A percentile compares a stretch with the other conserved stretches of the same genome.
Conservation (phyloP, 2,797 vertebrate genomes). For the Acropternis orthonyx region DNA sequence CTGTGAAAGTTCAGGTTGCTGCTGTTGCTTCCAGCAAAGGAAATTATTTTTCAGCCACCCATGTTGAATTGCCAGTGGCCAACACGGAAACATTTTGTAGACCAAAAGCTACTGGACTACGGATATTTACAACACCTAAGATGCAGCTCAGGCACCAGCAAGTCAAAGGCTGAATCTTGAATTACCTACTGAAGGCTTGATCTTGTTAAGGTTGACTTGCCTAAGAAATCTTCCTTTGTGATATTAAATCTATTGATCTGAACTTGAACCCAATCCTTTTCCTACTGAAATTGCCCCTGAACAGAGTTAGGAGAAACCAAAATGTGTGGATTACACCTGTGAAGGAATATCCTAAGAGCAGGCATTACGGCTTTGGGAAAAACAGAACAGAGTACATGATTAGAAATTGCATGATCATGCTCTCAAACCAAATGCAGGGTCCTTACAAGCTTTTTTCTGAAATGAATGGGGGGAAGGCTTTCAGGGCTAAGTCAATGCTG, state of each 20-base stretch:
- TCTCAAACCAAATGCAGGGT: not conserved
- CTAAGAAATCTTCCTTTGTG: not conserved
- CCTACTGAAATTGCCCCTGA: not conserved
- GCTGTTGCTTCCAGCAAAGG: conserved; percentile 22
- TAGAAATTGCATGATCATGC: not conserved
- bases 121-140: not conserved
- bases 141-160: not conserved
- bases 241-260: not conserved
- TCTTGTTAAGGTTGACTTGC: not conserved
- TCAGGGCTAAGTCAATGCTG: not conserved
- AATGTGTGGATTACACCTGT: not conserved
- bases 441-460: not conserved
- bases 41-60: conserved; percentile 51
- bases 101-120: not conserved
- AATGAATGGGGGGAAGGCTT: not conserved
- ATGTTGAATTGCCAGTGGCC: conserved; percentile 25
- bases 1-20: conserved; percentile 34
- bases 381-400: not conserved
- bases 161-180: not conserved
- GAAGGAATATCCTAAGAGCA: not conserved
- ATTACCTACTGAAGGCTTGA: not conserved
- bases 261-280: not conserved
- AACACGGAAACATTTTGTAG: not conserved
- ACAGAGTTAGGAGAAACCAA: not conserved
- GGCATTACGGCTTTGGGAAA: not conserved